Percentiles rank a stretch among this genome's conserved stretches.
These are phyloP conservation scores for Orcinus orca DNA, from an alignment of 2,113 vertebrate species.

Conservation along the genomic window DNA sequence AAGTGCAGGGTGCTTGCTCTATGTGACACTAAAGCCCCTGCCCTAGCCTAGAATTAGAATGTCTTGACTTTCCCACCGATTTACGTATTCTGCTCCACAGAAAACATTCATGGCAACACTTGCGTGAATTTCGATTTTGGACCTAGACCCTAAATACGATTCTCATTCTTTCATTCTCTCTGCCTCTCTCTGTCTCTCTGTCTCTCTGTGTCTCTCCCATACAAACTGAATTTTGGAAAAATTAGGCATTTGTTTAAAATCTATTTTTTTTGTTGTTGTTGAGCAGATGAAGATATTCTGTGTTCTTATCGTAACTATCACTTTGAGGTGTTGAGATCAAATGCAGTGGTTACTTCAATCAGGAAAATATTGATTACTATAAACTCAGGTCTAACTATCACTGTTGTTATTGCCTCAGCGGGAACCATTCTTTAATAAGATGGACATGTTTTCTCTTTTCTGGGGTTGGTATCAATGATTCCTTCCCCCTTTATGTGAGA, in stretches of 20 bases:
- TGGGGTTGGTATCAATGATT: background rate
- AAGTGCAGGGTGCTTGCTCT: background rate
- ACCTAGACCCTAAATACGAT: background rate
- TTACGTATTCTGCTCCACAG: background rate
- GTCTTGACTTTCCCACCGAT: background rate
- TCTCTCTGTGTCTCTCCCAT: background rate
- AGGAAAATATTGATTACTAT: background rate
- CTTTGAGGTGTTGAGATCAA: background rate
- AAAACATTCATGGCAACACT: background rate
- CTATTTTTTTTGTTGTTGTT: background rate
- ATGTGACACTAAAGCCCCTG: fast-evolving
- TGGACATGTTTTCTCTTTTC: background rate
- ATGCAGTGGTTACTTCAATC: background rate
- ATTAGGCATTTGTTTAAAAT: background rate
- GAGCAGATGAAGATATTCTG: background rate
- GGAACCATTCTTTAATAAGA: background rate
- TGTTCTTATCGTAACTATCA: background rate
- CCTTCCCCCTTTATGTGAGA: background rate
- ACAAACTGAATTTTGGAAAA: background rate
- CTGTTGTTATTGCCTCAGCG: background rate
- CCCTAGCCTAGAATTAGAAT: background rate
- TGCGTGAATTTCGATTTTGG: background rate
- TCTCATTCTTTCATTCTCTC: background rate
- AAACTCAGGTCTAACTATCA: background rate
- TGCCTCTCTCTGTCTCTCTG: background rate